phyloP scores from a whole-genome alignment of 2,797 vertebrate genomes.

The Galagoides demidoff region DNA sequence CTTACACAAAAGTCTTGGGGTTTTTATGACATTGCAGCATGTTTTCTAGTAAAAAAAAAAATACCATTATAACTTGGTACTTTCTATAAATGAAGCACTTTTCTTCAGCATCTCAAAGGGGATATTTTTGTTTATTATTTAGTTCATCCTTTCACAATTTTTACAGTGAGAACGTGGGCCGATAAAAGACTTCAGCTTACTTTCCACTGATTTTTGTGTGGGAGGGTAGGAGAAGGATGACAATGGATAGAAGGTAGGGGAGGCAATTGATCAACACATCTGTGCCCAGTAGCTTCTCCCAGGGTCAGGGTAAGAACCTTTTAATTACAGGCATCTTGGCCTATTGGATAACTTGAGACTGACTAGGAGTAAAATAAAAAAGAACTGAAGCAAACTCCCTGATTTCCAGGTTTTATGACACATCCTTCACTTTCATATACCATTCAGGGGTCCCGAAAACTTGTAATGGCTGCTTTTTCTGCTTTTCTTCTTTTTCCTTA shows the following conservation, averaged over 20 bases:
- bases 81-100: conserved; percentile 58
- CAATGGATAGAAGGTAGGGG: not conserved
- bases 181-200: not conserved
- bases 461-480: not conserved
- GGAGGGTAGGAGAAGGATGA: not conserved
- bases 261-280: not conserved
- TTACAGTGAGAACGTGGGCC: not conserved
- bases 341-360: not conserved
- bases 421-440: not conserved
- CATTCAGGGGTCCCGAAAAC: not conserved
- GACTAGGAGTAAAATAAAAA: not conserved
- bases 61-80: not conserved
- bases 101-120: conserved; percentile 25
- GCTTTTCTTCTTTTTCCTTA: not conserved
- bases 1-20: not conserved
- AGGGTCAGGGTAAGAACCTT: not conserved
- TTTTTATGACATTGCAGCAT: not conserved
- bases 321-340: not conserved
- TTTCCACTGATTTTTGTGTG: not conserved
- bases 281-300: not conserved
- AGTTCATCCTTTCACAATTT: not conserved
- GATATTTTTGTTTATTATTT: conserved; percentile 30
- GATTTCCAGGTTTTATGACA: not conserved
- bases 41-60: conserved; percentile 14
- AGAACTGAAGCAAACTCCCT: not conserved